Base-by-base conservation (phyloP, 2,797 vertebrate species). In the Cottoperca gobio region DNA sequence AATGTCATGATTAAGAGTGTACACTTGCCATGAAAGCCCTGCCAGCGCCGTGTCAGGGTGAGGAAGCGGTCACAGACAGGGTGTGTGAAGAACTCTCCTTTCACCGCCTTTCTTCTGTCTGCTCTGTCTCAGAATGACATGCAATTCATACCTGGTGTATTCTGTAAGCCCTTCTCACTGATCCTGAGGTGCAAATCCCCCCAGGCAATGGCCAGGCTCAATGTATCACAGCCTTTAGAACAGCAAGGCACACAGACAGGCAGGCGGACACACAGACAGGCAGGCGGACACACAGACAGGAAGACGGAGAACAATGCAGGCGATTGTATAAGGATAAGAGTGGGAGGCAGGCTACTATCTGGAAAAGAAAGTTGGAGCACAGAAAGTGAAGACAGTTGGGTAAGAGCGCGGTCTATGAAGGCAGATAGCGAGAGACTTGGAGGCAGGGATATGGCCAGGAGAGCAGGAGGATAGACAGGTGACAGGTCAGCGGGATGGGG, bases 181-280 rank as follows among this genome's bases (percentile, higher is more conserved):
- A 95, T 97, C 94, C 94, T 90, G 87, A 93, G 93, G 95, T 93
- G 91, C 91, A 93, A 88, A 90, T 93, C 90, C 85, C 95, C 83
- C 92, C 93, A 92, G 95, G 95, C 95, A 93, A 93, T 89, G 76
- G 86, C 55, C 91, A 80, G 84, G 91, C 91, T 91, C 88, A 85
- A 50, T 80, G 84, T 90, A 93, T 90, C 88, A 88, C 89, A 90
- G 89, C 75, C 88, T 90, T 86, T 89, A 84, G 78, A 88, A 85
- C 81, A 83, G 87, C 78, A 57, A 74, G 58, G 82, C 79, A 53
- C 69, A 78, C 79, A 88, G 88, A 90, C 87, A 86, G 87, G 81
- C 87, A 66, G 84, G 81, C 76, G 63, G 85, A 93, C 83, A 87
- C 81, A 78, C 89, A 87, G 88, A 86, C 87, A 86, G 86, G 86